phyloP scores from a whole-genome alignment of 2,888 invertebrate genomes.

The Octodonta nipae region DNA sequence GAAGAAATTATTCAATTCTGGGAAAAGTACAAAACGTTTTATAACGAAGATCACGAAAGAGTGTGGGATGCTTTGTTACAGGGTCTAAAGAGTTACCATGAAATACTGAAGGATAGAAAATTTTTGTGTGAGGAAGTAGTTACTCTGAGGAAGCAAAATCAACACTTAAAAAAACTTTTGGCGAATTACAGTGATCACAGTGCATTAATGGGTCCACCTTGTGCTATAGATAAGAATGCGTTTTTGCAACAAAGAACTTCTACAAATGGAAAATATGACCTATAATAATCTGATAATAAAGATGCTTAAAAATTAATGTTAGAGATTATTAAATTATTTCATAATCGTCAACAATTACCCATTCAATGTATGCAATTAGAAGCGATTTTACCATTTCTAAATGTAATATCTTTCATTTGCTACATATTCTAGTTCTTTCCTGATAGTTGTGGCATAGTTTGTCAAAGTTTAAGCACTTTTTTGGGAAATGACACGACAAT shows the following conservation, averaged over 20 bases:
- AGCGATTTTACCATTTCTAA: no score
- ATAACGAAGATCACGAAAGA: slow-evolving; percentile 47
- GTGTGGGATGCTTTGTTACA: slow-evolving; percentile 57
- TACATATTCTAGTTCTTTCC: no score
- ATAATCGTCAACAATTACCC: no score
- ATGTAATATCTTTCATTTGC: no score
- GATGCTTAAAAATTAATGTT: no score
- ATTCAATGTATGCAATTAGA: no score
- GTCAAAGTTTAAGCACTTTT: no score
- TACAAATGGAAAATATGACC: background rate
- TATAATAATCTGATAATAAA: no score
- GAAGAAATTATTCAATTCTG: slow-evolving; percentile 54
- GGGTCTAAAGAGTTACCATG: slow-evolving; percentile 51
- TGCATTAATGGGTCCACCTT: slow-evolving; percentile 19
- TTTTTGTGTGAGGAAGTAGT: slow-evolving; percentile 52
- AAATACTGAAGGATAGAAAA: slow-evolving; percentile 53
- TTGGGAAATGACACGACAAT: no score
- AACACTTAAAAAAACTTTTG: slow-evolving; percentile 52
- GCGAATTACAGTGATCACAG: slow-evolving; percentile 40
- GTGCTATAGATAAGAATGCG: slow-evolving; percentile 12
- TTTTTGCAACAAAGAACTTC: slow-evolving; percentile 1
- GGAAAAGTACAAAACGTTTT: slow-evolving; percentile 48
- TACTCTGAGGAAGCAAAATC: slow-evolving; percentile 51
- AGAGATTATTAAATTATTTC: no score
- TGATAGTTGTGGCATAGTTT: no score